phyloP scores from a whole-genome alignment of 2,113 vertebrate genomes.

The Psettodes erumei region DNA sequence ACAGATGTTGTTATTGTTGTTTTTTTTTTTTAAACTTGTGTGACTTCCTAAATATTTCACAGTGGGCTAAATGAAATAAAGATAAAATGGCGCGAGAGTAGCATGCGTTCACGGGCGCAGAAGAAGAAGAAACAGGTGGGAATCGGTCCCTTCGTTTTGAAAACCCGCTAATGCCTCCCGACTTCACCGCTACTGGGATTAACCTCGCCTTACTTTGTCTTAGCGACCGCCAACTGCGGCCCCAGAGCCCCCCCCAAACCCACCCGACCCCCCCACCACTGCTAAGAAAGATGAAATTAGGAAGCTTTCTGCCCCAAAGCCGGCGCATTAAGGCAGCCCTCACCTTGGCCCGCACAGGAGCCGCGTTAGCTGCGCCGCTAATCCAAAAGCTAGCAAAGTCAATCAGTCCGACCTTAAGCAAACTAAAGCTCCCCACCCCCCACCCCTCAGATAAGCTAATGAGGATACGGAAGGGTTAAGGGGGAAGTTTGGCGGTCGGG shows the following conservation, averaged over 20 bases:
- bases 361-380: conserved; percentile 64
- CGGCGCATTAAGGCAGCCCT: conserved; percentile 75
- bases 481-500: conserved; percentile 52
- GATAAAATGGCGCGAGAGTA: no score
- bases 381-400: conserved; percentile 78
- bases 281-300: conserved; percentile 79
- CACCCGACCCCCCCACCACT: conserved; percentile 62
- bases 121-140: conserved; percentile 68
- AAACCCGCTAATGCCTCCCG: conserved; percentile 69
- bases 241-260: conserved; percentile 42
- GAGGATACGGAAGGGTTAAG: conserved; percentile 67
- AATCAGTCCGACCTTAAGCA: conserved; percentile 70
- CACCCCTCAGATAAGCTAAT: conserved; percentile 77
- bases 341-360: conserved; percentile 73
- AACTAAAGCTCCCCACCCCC: conserved; percentile 64
- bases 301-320: conserved; percentile 77
- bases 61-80: no score
- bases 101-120: no score
- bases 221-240: conserved; percentile 54
- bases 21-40: no score
- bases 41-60: no score
- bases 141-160: conserved; percentile 66
- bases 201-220: conserved; percentile 79
- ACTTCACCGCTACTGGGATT: conserved; percentile 67
- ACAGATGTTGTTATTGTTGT: no score